Evolutionary conservation across 2,888 invertebrate species (phyloP).

Genomic region (Nephrotoma flavescens): DNA sequence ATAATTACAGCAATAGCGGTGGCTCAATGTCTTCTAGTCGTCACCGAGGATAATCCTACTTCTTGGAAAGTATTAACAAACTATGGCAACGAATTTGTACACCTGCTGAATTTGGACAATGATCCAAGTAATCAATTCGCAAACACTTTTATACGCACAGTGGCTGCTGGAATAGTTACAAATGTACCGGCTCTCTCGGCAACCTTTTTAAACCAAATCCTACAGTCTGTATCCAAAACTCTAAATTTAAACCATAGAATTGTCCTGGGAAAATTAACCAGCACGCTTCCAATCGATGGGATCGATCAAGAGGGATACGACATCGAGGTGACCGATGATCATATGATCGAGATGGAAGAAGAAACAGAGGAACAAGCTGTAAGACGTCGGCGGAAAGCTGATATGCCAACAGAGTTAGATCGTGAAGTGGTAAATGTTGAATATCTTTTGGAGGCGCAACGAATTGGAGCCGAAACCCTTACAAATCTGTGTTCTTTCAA

Average conservation of each 20-base stretch:
- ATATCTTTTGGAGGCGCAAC: conserved; percentile 49
- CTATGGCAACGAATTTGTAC: conserved; percentile 33
- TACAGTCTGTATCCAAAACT: conserved; percentile 36
- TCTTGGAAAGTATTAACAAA: conserved; percentile 39
- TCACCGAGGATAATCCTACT: conserved; percentile 52
- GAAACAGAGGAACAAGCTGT: conserved; percentile 22
- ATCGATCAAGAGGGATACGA: not conserved
- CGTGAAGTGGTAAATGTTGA: conserved; percentile 36
- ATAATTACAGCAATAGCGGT: conserved; percentile 31
- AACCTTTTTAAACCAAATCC: conserved; percentile 35
- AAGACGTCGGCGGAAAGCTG: conserved; percentile 19
- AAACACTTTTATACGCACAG: conserved; percentile 36
- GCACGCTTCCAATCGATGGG: conserved; percentile 30
- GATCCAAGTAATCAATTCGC: conserved; percentile 27
- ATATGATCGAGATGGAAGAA: conserved; percentile 13
- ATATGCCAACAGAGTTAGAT: conserved; percentile 30
- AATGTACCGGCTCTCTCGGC: conserved; percentile 37
- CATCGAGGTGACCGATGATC: conserved; percentile 7
- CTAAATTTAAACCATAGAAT: conserved; percentile 39
- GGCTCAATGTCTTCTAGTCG: conserved; percentile 52
- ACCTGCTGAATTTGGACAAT: conserved; percentile 31
- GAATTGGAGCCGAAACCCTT: conserved; percentile 51
- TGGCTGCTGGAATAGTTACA: conserved; percentile 42
- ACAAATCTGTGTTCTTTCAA: conserved; percentile 48
- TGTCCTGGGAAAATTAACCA: conserved; percentile 35